Evolutionary conservation across 1,140 invertebrate genomes (phyloP).

Genomic region (Forficula auricularia): DNA sequence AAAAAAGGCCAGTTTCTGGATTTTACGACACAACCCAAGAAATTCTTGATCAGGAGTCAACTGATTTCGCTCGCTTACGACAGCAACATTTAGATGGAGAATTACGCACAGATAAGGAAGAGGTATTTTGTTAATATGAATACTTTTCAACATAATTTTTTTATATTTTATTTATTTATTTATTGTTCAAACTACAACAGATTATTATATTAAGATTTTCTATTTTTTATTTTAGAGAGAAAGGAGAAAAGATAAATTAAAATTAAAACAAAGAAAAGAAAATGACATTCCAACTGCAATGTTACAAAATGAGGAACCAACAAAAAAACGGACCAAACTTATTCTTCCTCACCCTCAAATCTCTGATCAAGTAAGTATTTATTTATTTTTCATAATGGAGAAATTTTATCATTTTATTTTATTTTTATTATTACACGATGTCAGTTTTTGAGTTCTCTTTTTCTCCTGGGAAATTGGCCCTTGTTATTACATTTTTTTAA

Average conservation of each 20-base stretch:
- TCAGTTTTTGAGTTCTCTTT: too few relatives aligned
- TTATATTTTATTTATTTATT: neutral
- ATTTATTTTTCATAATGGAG: too few relatives aligned
- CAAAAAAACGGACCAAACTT: conserved; percentile 86
- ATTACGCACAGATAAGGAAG: conserved; percentile 72
- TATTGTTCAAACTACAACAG: too few relatives aligned
- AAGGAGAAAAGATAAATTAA: conserved; percentile 76
- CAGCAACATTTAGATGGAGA: conserved; percentile 91
- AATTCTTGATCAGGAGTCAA: conserved; percentile 65
- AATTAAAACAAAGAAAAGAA: conserved; percentile 85
- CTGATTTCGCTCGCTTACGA: conserved; percentile 73
- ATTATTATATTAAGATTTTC: too few relatives aligned
- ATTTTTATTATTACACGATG: too few relatives aligned
- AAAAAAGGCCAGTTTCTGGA: conserved; percentile 76
- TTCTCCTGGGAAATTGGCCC: too few relatives aligned
- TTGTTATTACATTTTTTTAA: too few relatives aligned
- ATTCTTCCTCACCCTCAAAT: conserved; percentile 94
- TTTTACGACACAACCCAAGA: conserved; percentile 91
- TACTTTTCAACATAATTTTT: conserved; percentile 7
- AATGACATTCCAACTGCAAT: conserved; percentile 89
- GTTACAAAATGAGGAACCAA: conserved; percentile 74
- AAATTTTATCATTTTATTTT: too few relatives aligned
- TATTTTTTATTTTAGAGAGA: conserved; percentile 34
- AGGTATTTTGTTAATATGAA: conserved; percentile 35
- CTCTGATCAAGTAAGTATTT: conserved; percentile 63